Percentiles rank a stretch among this genome's conserved stretches.
Evolutionary conservation across 2,888 invertebrate genomes (phyloP).

Genomic region (Nomada fucata): DNA sequence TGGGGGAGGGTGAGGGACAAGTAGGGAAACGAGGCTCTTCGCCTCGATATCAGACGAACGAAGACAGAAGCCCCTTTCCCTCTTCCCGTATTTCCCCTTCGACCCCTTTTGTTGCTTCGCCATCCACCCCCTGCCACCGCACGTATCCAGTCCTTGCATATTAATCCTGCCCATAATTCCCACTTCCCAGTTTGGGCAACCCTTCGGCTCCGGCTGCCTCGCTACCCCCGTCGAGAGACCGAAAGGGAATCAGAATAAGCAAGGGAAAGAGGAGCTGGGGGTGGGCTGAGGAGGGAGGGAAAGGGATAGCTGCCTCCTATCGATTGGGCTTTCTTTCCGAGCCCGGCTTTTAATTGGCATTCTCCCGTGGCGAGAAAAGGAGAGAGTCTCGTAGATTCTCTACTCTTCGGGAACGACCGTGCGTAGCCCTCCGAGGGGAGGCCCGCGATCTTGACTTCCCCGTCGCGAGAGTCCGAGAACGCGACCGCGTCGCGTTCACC

Average conservation of each 20-base stretch:
- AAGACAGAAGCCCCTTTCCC: conserved; percentile 68
- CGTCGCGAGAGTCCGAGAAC: conserved; percentile 37
- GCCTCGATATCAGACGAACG: conserved; percentile 65
- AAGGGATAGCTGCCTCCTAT: conserved; percentile 79
- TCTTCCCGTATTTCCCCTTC: conserved; percentile 80
- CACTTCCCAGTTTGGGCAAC: conserved; percentile 84
- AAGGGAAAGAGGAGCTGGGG: conserved; percentile 69
- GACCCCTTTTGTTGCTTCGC: conserved; percentile 83
- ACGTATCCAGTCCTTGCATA: conserved; percentile 85
- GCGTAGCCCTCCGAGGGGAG: conserved; percentile 57
- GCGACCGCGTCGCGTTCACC: background rate
- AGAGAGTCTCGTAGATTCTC: conserved; percentile 68
- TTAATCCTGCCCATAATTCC: conserved; percentile 85
- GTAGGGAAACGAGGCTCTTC: conserved; percentile 62
- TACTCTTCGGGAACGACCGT: conserved; percentile 27
- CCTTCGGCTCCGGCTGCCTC: conserved; percentile 80
- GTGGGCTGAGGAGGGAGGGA: conserved; percentile 69
- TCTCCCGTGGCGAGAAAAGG: conserved; percentile 82
- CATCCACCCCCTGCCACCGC: conserved; percentile 79
- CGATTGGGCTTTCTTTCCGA: conserved; percentile 83
- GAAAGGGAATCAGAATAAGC: conserved; percentile 75
- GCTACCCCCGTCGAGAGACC: conserved; percentile 73
- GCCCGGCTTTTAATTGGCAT: conserved; percentile 84
- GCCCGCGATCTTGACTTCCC: conserved; percentile 54
- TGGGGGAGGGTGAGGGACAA: conserved; percentile 37